Percentiles rank a stretch among this genome's conserved stretches.
Evolutionary conservation across 2,888 invertebrate genomes (phyloP).

Genomic region (Strigamia maritima): DNA sequence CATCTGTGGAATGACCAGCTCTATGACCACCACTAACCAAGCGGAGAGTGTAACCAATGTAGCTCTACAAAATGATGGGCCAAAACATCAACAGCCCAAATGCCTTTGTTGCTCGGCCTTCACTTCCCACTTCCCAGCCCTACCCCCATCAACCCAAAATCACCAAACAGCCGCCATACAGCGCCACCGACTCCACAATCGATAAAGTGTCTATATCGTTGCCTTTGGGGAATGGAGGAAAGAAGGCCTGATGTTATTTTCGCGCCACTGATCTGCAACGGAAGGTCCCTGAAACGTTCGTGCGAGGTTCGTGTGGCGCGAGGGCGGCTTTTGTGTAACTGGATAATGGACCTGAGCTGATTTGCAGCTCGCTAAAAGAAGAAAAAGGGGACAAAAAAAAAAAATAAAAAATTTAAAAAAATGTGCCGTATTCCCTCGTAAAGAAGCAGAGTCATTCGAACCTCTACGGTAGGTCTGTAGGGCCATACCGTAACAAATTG

Average conservation of each 20-base stretch:
- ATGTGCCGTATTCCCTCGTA: background rate
- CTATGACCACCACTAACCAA: background rate
- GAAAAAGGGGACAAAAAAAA: background rate
- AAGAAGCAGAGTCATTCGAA: too few relatives aligned
- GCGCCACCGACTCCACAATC: background rate
- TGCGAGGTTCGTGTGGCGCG: background rate
- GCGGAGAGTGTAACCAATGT: background rate
- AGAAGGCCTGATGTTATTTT: background rate
- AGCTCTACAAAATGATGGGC: background rate
- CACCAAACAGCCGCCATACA: background rate
- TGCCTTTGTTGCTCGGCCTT: background rate
- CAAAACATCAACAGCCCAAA: background rate
- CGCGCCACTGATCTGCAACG: conserved; percentile 4
- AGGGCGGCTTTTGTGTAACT: background rate
- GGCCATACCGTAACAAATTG: too few relatives aligned
- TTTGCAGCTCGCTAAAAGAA: background rate
- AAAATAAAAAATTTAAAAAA: background rate
- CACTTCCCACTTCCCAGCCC: background rate
- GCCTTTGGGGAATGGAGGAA: background rate
- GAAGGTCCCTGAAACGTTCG: background rate
- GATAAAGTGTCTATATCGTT: background rate
- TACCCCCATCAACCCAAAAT: background rate
- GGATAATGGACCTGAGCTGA: background rate
- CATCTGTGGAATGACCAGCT: background rate
- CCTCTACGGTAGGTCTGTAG: too few relatives aligned